These are phyloP conservation scores for Sinodicranocentrus sp. DNA, from an alignment of 2,888 invertebrate species.

Conservation along the genomic window DNA sequence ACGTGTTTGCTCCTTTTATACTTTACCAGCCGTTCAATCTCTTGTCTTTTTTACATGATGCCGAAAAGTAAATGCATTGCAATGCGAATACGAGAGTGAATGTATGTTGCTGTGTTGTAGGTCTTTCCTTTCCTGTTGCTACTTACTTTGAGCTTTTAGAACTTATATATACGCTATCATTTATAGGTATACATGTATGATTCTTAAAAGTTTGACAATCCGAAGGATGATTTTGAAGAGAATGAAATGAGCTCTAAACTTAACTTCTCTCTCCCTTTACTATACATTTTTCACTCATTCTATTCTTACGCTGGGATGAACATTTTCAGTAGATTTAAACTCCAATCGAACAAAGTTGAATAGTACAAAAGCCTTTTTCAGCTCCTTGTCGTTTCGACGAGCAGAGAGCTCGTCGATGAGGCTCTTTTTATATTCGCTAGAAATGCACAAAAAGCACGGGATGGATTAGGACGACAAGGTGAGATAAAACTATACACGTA, in stretches of 20 bases:
- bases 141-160: not conserved
- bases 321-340: not conserved
- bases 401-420: slow-evolving; percentile 33
- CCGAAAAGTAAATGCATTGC: slow-evolving; percentile 3
- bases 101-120: slow-evolving; percentile 29
- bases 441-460: not conserved
- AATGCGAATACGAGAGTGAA: not conserved
- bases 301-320: not conserved
- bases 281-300: not conserved
- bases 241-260: slow-evolving; percentile 12
- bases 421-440: slow-evolving; percentile 5
- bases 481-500: not conserved
- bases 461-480: not conserved
- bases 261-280: not conserved
- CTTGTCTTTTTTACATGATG: slow-evolving; percentile 12
- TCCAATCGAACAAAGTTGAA: not conserved
- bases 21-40: slow-evolving; percentile 17
- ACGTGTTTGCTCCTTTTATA: slow-evolving; percentile 55
- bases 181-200: not conserved
- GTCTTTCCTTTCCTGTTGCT: slow-evolving; percentile 13
- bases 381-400: slow-evolving; percentile 41
- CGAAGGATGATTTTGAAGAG: not conserved
- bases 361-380: slow-evolving; percentile 10
- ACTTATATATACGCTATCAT: not conserved
- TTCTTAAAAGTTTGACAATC: slow-evolving; percentile 7